phyloP scores from a whole-genome alignment of 2,888 invertebrate species.

The Agrotis puta region DNA sequence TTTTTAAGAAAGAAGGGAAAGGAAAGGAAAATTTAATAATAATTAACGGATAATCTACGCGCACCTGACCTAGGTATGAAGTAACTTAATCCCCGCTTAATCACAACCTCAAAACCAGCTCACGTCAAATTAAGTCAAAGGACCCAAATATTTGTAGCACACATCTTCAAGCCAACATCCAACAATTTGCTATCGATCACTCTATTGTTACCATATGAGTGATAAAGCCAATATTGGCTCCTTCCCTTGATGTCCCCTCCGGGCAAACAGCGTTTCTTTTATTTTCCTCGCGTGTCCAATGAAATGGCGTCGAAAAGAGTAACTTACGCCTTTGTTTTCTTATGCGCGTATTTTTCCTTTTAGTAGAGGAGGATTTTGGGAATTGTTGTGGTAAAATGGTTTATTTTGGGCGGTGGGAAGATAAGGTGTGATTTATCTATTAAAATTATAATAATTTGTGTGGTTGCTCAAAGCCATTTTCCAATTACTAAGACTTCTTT shows the following conservation, averaged over 20 bases:
- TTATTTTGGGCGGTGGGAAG: background rate
- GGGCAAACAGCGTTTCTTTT: conserved; percentile 48
- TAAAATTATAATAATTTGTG: background rate
- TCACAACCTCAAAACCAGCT: background rate
- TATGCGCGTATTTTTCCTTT: conserved; percentile 22
- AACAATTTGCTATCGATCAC: conserved; percentile 48
- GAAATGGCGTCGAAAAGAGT: conserved; percentile 49
- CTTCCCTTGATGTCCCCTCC: conserved; percentile 32
- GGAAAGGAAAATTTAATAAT: too few species aligned
- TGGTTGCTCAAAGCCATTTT: background rate
- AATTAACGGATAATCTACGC: too few species aligned
- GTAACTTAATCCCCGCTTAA: background rate
- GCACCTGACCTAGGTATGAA: too few species aligned
- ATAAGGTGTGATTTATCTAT: background rate
- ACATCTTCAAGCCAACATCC: conserved; percentile 4
- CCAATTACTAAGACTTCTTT: background rate
- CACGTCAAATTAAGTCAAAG: conserved; percentile 11
- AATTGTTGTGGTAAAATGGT: background rate
- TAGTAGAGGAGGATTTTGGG: conserved; percentile 8
- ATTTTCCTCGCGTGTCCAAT: conserved; percentile 57
- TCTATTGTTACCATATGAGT: conserved; percentile 43
- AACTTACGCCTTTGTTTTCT: conserved; percentile 34
- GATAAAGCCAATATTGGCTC: conserved; percentile 60
- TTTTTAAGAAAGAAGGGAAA: too few species aligned
- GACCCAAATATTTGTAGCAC: conserved; percentile 28